These are phyloP conservation scores for Pachypanchax playfairii DNA, from an alignment of 2,113 vertebrate species.

Conservation along the genomic window DNA sequence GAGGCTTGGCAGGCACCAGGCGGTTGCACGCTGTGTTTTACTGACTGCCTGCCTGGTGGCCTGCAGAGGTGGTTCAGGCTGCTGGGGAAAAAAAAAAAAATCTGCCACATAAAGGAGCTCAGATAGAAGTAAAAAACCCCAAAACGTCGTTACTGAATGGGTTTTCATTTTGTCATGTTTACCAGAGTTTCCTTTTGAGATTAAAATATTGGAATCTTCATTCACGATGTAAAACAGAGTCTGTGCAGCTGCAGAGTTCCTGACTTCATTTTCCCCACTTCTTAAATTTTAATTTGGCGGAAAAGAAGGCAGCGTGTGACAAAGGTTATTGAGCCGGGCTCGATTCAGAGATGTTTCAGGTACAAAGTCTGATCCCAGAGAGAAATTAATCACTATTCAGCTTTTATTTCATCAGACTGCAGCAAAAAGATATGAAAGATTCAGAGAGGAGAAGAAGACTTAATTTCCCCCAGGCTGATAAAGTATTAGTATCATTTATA, in stretches of 20 bases:
- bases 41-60: background rate
- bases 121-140: background rate
- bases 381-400: constrained; percentile 52
- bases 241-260: constrained; percentile 13
- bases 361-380: constrained; percentile 28
- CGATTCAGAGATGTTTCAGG: constrained; percentile 23
- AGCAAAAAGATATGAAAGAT: constrained; percentile 37
- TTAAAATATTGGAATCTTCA: constrained; percentile 12
- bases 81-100: no score
- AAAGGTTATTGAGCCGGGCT: constrained; percentile 41
- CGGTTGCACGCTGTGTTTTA: constrained; percentile 12
- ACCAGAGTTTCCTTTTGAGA: constrained; percentile 20
- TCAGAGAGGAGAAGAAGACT: constrained; percentile 8
- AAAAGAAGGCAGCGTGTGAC: constrained; percentile 13
- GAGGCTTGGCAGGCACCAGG: constrained; percentile 25
- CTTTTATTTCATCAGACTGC: constrained; percentile 52
- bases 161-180: constrained; percentile 15
- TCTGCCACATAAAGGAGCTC: constrained; percentile 26
- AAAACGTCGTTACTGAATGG: constrained; percentile 1
- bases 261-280: constrained; percentile 6
- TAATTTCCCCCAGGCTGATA: constrained; percentile 21
- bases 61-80: constrained; percentile 25
- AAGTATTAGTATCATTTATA: constrained; percentile 21
- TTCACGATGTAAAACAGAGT: constrained; percentile 1
- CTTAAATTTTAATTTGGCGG: constrained; percentile 32